Evolutionary conservation across 2,797 vertebrate species (phyloP).

Genomic region (Micromesistius poutassou): DNA sequence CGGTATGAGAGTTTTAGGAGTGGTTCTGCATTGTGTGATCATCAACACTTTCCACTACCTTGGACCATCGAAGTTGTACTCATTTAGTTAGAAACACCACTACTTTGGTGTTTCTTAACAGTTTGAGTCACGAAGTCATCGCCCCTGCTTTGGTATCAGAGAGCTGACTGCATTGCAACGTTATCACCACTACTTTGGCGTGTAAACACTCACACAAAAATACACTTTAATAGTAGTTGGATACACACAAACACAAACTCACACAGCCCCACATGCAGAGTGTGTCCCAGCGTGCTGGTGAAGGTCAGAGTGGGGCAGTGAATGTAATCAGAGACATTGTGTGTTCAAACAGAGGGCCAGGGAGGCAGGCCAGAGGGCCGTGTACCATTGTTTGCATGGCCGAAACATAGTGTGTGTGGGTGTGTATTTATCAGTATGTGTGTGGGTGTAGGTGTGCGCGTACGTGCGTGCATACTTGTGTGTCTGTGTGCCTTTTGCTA

Average conservation of each 20-base stretch:
- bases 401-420: background rate
- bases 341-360: background rate
- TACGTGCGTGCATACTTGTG: background rate
- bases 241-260: background rate
- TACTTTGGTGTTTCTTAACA: background rate
- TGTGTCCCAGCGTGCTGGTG: background rate
- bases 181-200: background rate
- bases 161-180: background rate
- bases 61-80: background rate
- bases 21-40: background rate
- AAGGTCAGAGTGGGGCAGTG: background rate
- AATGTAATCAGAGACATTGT: slow-evolving; percentile 1
- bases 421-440: background rate
- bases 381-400: background rate
- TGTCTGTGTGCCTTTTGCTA: background rate
- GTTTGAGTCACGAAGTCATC: background rate
- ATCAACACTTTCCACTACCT: background rate
- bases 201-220: background rate
- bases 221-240: background rate
- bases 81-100: background rate
- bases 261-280: background rate
- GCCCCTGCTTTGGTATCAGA: background rate
- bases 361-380: background rate
- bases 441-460: background rate
- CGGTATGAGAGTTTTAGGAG: background rate